A percentile compares a stretch with the other conserved stretches of the same genome.
Evolutionary conservation across 2,113 vertebrate genomes (phyloP).

Genomic region (Heterocephalus glaber): DNA sequence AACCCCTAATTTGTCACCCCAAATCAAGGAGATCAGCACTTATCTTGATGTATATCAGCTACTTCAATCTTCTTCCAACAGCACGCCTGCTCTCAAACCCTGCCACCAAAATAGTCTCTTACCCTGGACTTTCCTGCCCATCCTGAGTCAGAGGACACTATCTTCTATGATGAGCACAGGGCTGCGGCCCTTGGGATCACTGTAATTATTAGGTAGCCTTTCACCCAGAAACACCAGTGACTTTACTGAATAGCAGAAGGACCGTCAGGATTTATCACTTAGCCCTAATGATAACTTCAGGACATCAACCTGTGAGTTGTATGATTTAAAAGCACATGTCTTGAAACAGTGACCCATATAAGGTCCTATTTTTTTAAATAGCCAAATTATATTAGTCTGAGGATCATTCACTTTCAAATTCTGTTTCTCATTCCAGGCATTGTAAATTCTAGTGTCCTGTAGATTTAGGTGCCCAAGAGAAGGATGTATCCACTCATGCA

Average conservation of each 20-base stretch:
- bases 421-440: slow-evolving; percentile 34
- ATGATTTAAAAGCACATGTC: background rate
- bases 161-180: background rate
- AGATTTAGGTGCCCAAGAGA: slow-evolving; percentile 25
- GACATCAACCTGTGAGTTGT: background rate
- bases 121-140: background rate
- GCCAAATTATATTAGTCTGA: background rate
- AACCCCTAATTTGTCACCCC: background rate
- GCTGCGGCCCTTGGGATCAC: background rate
- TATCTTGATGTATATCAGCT: background rate
- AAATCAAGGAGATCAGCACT: background rate
- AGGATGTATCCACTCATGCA: background rate
- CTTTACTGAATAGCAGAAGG: background rate
- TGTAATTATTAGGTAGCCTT: background rate
- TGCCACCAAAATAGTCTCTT: background rate
- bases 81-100: too few relatives aligned
- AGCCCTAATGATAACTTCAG: background rate
- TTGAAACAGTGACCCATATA: background rate
- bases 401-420: slow-evolving; percentile 39
- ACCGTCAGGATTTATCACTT: background rate
- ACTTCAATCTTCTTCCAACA: background rate
- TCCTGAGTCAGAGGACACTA: background rate
- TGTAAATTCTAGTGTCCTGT: background rate
- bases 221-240: background rate
- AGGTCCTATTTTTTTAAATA: background rate